Conservation (phyloP, 2,113 vertebrate genomes). For the Turdus rufiventris region DNA sequence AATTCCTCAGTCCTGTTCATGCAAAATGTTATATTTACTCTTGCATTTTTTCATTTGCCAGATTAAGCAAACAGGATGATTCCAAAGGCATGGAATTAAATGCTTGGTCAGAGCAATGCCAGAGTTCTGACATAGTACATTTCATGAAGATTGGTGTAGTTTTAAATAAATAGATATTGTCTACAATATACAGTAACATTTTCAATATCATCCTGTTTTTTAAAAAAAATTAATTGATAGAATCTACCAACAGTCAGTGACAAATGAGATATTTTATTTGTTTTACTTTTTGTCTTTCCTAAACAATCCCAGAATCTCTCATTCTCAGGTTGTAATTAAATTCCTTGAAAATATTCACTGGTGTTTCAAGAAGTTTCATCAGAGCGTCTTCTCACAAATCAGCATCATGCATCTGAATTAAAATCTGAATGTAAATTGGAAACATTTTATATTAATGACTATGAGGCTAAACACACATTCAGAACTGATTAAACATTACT, state of each 20-base stretch:
- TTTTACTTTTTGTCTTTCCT: conserved; percentile 45
- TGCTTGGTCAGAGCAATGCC: neutral
- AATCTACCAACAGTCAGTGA: neutral
- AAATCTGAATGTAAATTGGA: conserved; percentile 54
- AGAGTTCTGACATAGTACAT: neutral
- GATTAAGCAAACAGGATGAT: neutral
- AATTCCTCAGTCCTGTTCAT: neutral
- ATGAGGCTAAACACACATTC: conserved; percentile 34
- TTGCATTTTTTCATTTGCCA: neutral
- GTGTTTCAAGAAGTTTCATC: conserved; percentile 53
- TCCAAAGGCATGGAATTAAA: neutral
- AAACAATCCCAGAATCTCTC: conserved; percentile 34
- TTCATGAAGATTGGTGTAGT: neutral
- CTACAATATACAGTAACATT: neutral
- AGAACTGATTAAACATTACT: conserved; percentile 37
- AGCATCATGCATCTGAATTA: conserved; percentile 49
- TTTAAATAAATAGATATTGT: neutral
- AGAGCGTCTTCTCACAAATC: conserved; percentile 38
- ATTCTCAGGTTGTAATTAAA: conserved; percentile 62
- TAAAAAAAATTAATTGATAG: neutral
- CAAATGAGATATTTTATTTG: conserved; percentile 51
- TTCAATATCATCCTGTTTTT: neutral
- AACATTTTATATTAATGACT: conserved; percentile 33
- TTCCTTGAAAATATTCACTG: conserved; percentile 54
- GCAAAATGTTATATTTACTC: neutral